Conservation (phyloP, 1,140 invertebrate species). For the Drosophila carrolli region DNA sequence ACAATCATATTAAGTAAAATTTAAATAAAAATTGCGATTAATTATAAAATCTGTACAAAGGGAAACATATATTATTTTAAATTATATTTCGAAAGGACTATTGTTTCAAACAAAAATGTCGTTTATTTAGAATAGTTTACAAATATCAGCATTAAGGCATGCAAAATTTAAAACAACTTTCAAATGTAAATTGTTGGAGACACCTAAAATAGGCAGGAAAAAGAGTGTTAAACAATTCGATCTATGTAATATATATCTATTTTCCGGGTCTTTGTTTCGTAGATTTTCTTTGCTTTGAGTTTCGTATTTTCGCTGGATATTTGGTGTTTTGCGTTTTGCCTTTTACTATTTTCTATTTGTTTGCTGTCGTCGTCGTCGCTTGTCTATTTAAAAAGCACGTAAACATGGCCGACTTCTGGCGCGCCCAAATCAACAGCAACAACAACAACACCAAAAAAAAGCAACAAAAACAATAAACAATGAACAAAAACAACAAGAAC, state of each 20-base stretch:
- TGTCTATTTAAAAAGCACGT: conserved; percentile 66
- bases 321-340: not conserved
- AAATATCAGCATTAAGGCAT: too few species aligned
- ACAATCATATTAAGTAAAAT: too few species aligned
- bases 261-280: conserved; percentile 5
- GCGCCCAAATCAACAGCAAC: conserved; percentile 49
- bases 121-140: too few species aligned
- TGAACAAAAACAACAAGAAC: conserved; percentile 27
- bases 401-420: conserved; percentile 60
- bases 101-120: too few species aligned
- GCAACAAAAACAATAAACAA: conserved; percentile 15
- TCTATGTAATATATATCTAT: conserved; percentile 1
- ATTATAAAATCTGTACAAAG: too few species aligned
- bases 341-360: conserved; percentile 23
- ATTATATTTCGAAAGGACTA: too few species aligned
- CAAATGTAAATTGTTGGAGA: too few species aligned
- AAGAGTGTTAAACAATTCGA: conserved; percentile 6
- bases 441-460: conserved; percentile 11
- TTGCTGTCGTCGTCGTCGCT: conserved; percentile 53
- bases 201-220: too few species aligned
- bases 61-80: too few species aligned
- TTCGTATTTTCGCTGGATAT: not conserved
- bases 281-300: conserved; percentile 8
- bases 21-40: too few species aligned
- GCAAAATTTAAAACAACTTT: too few species aligned